These are phyloP conservation scores for Notoglanidium macrostoma DNA, from an alignment of 2,797 vertebrate genomes.

Conservation along the genomic window DNA sequence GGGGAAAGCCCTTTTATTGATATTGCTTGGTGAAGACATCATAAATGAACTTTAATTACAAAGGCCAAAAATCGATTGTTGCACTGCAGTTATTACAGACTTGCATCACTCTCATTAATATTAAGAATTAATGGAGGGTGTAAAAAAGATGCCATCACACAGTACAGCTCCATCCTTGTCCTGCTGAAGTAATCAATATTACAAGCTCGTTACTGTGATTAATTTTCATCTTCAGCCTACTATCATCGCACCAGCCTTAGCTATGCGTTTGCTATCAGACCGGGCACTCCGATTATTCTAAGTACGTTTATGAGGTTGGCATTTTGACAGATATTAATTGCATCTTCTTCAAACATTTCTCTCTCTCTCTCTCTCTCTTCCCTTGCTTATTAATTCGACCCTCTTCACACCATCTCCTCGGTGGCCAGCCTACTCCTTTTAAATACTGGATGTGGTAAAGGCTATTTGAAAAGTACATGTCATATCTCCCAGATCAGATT, in stretches of 20 bases:
- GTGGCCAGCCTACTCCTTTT: constrained; percentile 9
- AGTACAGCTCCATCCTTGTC: constrained; percentile 59
- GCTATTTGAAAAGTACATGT: not conserved
- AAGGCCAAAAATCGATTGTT: not conserved
- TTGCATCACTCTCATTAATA: constrained; percentile 39
- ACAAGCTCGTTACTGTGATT: constrained; percentile 73
- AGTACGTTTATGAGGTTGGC: constrained; percentile 67
- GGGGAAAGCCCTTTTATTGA: not conserved
- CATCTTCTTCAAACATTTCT: constrained; percentile 62
- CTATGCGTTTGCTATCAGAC: constrained; percentile 29
- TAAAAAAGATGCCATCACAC: constrained; percentile 27
- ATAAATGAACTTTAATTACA: not conserved
- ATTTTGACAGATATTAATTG: constrained; percentile 72
- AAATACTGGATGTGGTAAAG: constrained; percentile 4
- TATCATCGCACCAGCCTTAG: constrained; percentile 39
- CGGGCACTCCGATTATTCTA: constrained; percentile 58
- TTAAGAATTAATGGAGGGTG: constrained; percentile 60
- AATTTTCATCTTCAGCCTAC: constrained; percentile 62
- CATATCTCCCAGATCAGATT: constrained; percentile 59
- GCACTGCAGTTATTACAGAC: not conserved
- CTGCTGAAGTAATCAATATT: constrained; percentile 69
- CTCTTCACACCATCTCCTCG: constrained; percentile 6
- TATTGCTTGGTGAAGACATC: not conserved
- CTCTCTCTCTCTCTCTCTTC: not conserved
- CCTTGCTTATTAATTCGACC: not conserved